These are phyloP conservation scores for Lophotriccus pileatus DNA, from an alignment of 2,797 vertebrate species.

Conservation along the genomic window DNA sequence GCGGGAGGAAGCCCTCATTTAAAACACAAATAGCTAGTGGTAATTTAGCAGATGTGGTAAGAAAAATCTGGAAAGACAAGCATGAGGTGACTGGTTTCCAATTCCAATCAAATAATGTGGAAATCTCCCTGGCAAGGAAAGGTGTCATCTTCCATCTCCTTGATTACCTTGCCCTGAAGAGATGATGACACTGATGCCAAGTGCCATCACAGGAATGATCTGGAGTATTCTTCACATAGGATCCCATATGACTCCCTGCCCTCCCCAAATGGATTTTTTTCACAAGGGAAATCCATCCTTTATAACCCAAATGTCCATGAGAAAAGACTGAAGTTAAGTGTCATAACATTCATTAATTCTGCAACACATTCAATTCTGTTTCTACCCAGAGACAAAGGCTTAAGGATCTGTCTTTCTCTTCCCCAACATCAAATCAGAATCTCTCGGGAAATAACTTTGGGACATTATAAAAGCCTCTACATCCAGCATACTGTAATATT, in stretches of 20 bases:
- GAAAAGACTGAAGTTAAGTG: not conserved
- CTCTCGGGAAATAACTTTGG: not conserved
- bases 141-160: not conserved
- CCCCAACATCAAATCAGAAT: not conserved
- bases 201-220: not conserved
- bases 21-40: slow-evolving; percentile 64
- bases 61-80: slow-evolving; percentile 14
- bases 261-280: not conserved
- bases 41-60: slow-evolving; percentile 58
- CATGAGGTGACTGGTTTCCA: slow-evolving; percentile 19
- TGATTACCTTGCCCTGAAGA: not conserved
- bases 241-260: not conserved
- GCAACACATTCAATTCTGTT: not conserved
- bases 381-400: not conserved
- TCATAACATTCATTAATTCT: not conserved
- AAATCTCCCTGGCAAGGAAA: not conserved
- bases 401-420: not conserved
- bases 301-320: not conserved
- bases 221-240: not conserved
- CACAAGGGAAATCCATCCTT: not conserved
- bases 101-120: not conserved
- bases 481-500: not conserved
- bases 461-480: not conserved
- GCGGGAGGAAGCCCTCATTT: slow-evolving; percentile 55
- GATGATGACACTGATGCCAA: not conserved